A percentile compares a stretch with the other conserved stretches of the same genome.
Conservation (phyloP, 2,797 vertebrate genomes). For the Picus viridis region DNA sequence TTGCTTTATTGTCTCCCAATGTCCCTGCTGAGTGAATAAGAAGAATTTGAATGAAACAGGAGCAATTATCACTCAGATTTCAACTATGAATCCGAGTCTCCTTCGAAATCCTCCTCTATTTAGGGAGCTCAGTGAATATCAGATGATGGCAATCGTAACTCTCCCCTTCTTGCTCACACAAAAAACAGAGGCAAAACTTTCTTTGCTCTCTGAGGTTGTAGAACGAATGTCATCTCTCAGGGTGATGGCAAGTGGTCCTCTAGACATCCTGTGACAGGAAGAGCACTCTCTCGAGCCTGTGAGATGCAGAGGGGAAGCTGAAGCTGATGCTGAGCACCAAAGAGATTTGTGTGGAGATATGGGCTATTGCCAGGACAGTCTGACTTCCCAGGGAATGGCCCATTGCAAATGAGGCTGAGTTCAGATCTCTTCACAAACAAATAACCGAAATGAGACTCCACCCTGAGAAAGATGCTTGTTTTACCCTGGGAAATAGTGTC, state of each 20-base stretch:
- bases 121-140: conserved; percentile 20
- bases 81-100: conserved; percentile 37
- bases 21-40: conserved; percentile 18
- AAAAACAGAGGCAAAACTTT: neutral
- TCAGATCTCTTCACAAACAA: neutral
- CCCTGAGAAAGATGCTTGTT: neutral
- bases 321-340: accelerated
- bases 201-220: neutral
- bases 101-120: conserved; percentile 47
- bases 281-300: accelerated
- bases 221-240: neutral
- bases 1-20: conserved; percentile 10
- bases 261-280: accelerated
- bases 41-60: conserved; percentile 42
- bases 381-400: neutral
- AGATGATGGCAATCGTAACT: conserved; percentile 1
- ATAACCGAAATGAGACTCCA: neutral
- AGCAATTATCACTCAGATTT: conserved; percentile 40
- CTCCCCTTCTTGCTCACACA: neutral
- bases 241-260: neutral
- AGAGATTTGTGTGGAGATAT: neutral
- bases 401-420: neutral
- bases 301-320: accelerated
- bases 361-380: neutral
- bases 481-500: neutral